Base-by-base conservation (phyloP, 2,797 vertebrate species). In the Bucorvus abyssinicus region DNA sequence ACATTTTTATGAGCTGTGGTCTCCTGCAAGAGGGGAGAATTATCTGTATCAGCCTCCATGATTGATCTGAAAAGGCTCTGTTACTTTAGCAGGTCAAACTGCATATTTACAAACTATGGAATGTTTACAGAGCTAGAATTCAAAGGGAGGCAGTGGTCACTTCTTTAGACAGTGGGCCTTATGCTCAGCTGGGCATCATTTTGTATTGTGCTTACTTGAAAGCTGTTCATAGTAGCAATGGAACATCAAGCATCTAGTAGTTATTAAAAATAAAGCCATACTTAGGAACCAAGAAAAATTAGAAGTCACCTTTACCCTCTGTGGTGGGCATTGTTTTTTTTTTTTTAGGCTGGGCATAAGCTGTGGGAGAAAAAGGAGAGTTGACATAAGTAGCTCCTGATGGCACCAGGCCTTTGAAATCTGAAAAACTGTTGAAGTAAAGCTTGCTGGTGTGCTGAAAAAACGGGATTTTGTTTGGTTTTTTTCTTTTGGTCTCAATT, bases 11-110 rank as follows among this genome's bases (percentile, higher is more conserved):
- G 38, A 75, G 60, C 71, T 74, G 40, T 60, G 60, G 49, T 53
- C 65, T 94, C 50, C 61, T 76, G 47, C 52, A 76, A 49, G 45
- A 61, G 38, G 36, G 73, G 44, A 81, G 44, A 64, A 76, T 84
- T 91, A 53, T 42, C 76, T 77, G 30, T 34, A 53, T 44, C 52
- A 50, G 64, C 38, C n/a, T 89, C 56, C 74, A 53, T 57, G 92
- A 92, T 38, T 95, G 95, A 97, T 89, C 87, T 94, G 93, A 96
- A 97, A 97, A 95, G 42, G 82, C 70, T 84, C 60, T 95, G 70
- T 90, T 94, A 81, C 91, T 97, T 96, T 90, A 93, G 61, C 86
- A 92, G 93, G 75, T 96, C 91, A 95, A 87, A 95, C 52, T 53
- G 38, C 32, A 1, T 73, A 14, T 73, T 85, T 88, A 59, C 40